Conservation (phyloP, 2,888 invertebrate genomes). For the Eledona agricola region DNA sequence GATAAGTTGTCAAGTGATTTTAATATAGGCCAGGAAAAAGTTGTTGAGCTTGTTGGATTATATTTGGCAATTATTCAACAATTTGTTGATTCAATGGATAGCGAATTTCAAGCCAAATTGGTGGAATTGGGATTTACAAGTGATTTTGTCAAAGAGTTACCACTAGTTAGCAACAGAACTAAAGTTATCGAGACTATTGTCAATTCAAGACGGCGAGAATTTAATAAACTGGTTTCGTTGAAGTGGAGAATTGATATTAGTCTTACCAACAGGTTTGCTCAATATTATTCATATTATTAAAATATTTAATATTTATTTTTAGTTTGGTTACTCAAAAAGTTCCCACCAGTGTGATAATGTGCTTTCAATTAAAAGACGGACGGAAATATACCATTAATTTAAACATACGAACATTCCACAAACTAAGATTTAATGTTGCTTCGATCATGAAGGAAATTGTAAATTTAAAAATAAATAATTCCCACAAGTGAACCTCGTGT, state of each 20-base stretch:
- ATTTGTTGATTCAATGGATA: conserved; percentile 47
- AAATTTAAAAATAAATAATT: conserved; percentile 38
- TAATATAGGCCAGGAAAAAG: conserved; percentile 43
- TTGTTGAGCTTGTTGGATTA: conserved; percentile 47
- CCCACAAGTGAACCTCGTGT: conserved; percentile 13
- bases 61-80: conserved; percentile 47
- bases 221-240: conserved; percentile 43
- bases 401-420: conserved; percentile 54
- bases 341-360: conserved; percentile 52
- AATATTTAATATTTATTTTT: conserved; percentile 39
- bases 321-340: conserved; percentile 49
- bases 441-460: conserved; percentile 54
- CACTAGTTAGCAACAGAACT: conserved; percentile 47
- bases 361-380: conserved; percentile 50
- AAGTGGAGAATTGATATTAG: conserved; percentile 59
- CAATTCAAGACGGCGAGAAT: conserved; percentile 40
- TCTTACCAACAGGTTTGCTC: conserved; percentile 52
- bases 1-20: conserved; percentile 46
- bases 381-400: conserved; percentile 51
- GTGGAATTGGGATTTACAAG: conserved; percentile 49
- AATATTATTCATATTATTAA: conserved; percentile 16
- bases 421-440: conserved; percentile 56
- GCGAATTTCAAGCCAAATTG: conserved; percentile 50
- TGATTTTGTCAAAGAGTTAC: conserved; percentile 51
- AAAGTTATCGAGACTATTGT: conserved; percentile 45